Evolutionary conservation across 37 sponge, comb jelly and placozoan species (phyloP).

Genomic region (Axinella damicornis): DNA sequence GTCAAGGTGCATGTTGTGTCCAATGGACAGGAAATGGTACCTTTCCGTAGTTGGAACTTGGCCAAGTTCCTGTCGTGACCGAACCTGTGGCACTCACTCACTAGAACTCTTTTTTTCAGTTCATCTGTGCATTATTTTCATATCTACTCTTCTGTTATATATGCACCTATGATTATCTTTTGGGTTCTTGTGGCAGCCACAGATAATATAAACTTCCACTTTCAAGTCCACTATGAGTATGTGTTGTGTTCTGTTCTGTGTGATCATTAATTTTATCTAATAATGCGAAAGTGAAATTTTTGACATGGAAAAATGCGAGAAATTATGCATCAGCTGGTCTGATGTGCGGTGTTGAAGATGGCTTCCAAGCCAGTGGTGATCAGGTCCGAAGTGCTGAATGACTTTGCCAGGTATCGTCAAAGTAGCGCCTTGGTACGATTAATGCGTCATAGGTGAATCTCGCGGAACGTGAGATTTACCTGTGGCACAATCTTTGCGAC

Average conservation of each 20-base stretch:
- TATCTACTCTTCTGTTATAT: background rate
- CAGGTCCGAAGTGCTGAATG: conserved; percentile 56
- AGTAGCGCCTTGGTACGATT: too few relatives aligned
- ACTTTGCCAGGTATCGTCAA: conserved; percentile 75
- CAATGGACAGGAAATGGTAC: conserved; percentile 65
- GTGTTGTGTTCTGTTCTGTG: too few relatives aligned
- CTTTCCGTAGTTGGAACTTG: conserved; percentile 12
- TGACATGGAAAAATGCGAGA: background rate
- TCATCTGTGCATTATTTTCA: background rate
- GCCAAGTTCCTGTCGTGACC: conserved; percentile 26
- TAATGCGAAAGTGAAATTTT: background rate
- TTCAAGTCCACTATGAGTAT: too few relatives aligned
- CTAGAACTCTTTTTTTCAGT: too few relatives aligned
- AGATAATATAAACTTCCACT: too few relatives aligned
- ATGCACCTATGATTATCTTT: background rate
- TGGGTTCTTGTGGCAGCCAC: background rate
- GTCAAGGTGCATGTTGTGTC: conserved; percentile 60
- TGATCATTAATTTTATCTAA: background rate
- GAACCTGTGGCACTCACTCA: too few relatives aligned
- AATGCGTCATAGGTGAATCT: too few relatives aligned
- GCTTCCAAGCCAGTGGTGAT: conserved; percentile 41
- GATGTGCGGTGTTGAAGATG: background rate
- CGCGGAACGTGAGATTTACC: too few relatives aligned
- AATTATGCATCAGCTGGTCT: too few relatives aligned
- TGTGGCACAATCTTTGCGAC: too few relatives aligned